Evolutionary conservation across 2,113 vertebrate species (phyloP), one percentile per base, ranked within the genome.

Genomic region (Tetrax tetrax): DNA sequence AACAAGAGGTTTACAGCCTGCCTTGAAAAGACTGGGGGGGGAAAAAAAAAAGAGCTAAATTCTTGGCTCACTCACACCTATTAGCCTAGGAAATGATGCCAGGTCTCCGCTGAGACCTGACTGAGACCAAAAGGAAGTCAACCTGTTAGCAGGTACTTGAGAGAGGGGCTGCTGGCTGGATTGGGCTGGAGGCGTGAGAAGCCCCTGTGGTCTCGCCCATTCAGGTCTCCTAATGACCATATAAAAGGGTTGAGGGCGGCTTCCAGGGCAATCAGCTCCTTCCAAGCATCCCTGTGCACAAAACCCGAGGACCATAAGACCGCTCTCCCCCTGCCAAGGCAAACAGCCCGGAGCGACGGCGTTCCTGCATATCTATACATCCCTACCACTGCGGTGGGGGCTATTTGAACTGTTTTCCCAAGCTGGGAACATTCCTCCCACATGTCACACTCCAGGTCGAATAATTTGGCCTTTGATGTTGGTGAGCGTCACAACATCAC

Each of bases 141-240:
- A 98, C 97, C 98, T 98, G 98, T 99, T 99, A 98, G 98, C 99
- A 98, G 98, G 98, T 99, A 98, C 98, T 98, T 99, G 98, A 98
- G 97, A 98, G 97, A 97, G 92, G 95, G 24, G 74, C 69, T 94
- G 91, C 93, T 86, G 69, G 57, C 76, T 78, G 83, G 75, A 83
- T 97, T 51, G 96, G 95, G 96, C 95, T 94, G 92, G 75, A 93
- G 95, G 97, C 79, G 96, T 95, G 83, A 94, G 95, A 98, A 98
- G 96, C 98, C 97, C 94, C 87, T 59, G 0, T n/a, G 16, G 53
- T 37, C 57, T 91, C 98, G 92, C 95, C 68, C 79, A 48, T 95
- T 95, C 90, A 95, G 90, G 66, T 66, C 92, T 83, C 89, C 97
- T 98, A 98, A 98, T 98, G 98, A 98, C 98, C 98, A 98, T 98